These are phyloP conservation scores for Clytia hemisphaerica DNA, from an alignment of 30 jellyfish, hydroid and myxozoan genomes.

Conservation along the genomic window DNA sequence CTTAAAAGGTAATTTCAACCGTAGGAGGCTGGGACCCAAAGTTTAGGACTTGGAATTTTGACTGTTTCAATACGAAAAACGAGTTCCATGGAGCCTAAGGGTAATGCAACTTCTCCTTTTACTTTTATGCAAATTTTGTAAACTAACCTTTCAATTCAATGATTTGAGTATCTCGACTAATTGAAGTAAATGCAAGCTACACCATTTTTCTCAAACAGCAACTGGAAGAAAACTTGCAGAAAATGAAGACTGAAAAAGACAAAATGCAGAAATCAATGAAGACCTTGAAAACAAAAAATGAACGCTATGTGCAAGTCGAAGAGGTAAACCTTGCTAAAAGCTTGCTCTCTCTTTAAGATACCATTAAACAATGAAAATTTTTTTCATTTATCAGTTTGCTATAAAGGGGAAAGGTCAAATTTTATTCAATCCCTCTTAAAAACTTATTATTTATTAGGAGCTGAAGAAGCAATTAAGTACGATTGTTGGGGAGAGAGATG, in stretches of 20 bases:
- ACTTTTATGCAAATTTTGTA: too few species aligned
- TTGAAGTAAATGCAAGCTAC: background rate
- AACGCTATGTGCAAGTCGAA: constrained; percentile 49
- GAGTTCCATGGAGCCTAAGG: too few species aligned
- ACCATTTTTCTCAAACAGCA: constrained; percentile 23
- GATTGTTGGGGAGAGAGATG: constrained; percentile 58
- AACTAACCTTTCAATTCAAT: too few species aligned
- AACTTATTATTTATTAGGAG: constrained; percentile 39
- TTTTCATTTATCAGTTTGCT: background rate
- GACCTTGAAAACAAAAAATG: constrained; percentile 49
- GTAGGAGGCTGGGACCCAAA: too few species aligned
- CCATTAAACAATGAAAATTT: too few species aligned
- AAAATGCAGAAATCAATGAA: constrained; percentile 46
- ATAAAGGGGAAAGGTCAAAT: background rate
- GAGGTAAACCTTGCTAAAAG: constrained; percentile 42
- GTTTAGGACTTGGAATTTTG: too few species aligned
- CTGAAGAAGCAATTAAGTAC: constrained; percentile 44
- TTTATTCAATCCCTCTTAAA: background rate
- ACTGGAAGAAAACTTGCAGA: constrained; percentile 52
- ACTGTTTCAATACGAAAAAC: too few species aligned
- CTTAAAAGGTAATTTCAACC: too few species aligned
- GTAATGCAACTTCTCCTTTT: too few species aligned
- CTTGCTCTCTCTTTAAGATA: background rate
- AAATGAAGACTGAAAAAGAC: constrained; percentile 63
- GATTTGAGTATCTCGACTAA: too few species aligned